Evolutionary conservation across 2,113 vertebrate species (phyloP), one percentile per base, ranked within the genome.

Genomic region (Chauna torquata): DNA sequence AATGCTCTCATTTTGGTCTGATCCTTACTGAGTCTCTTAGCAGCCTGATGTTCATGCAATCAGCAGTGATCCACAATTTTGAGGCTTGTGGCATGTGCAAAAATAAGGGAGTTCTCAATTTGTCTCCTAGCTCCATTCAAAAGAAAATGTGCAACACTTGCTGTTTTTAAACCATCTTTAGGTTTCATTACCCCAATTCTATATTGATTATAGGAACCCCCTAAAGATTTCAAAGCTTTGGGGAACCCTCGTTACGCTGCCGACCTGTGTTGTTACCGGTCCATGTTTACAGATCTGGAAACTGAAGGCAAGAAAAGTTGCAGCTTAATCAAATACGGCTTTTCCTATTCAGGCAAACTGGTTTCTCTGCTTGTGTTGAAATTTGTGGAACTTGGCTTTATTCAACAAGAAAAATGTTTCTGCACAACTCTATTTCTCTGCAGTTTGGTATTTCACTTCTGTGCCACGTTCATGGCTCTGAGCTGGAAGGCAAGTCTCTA

Each of bases 401-500:
- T 49, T 86, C 45, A 54, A 38, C 16, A 81, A 58, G 86, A 78
- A 40, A 57, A 78, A 36, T 40, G 22, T 78, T 83, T 54, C 36
- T 88, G 52, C 22, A 10, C 24, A 66, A 11, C 14, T 76, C 34
- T 52, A 55, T 18, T 25, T 66, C 55, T 62, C 45, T 58, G 52
- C 78, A 83, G 20, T 65, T 90, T 42, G 49, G 36, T 72, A 42
- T 86, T 96, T 93, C n/a, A 16, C 18, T 80, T 66, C 58, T 52
- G 44, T 92, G 54, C 79, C 30, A 2, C 0, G 0, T 19, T 54
- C 2, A 0, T 44, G 75, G 38, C 79, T 90, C 82, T 77, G 72
- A 55, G 38, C 64, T 74, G 81, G 54, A 50, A 93, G 75, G 87
- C 42, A 80, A 74, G 38, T 45, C 38, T 86, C 17, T 45, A 9